These are phyloP conservation scores for Erpetoichthys calabaricus DNA, from an alignment of 2,797 vertebrate genomes.

Conservation along the genomic window DNA sequence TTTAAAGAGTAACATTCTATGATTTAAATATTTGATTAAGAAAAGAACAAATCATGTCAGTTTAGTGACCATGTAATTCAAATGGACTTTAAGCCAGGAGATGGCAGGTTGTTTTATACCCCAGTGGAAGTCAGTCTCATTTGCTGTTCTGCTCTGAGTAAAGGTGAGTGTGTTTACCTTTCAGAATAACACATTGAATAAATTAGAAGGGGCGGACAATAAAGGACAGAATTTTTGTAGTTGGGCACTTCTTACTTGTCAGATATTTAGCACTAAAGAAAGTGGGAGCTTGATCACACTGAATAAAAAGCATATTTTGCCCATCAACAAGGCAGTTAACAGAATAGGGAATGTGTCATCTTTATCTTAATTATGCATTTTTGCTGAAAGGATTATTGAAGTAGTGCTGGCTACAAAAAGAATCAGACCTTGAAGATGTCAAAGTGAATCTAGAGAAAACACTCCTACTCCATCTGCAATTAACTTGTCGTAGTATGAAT, in stretches of 20 bases:
- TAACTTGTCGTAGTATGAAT: too few species aligned
- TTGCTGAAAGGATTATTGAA: too few species aligned
- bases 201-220: background rate
- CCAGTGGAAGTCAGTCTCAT: conserved; percentile 3
- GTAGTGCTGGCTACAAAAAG: too few species aligned
- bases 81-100: conserved; percentile 13
- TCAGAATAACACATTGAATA: conserved; percentile 9
- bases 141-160: conserved; percentile 3
- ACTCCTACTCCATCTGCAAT: too few species aligned
- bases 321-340: too few species aligned
- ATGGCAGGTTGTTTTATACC: conserved; percentile 6
- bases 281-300: background rate
- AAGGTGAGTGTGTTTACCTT: conserved; percentile 3
- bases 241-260: background rate
- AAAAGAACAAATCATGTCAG: conserved; percentile 12
- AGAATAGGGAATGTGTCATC: too few species aligned
- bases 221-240: background rate
- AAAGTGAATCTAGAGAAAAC: too few species aligned
- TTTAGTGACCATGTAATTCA: conserved; percentile 11
- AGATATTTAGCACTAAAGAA: background rate
- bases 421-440: too few species aligned
- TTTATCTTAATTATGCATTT: too few species aligned
- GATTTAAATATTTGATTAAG: conserved; percentile 17
- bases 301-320: background rate
- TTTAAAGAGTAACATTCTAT: conserved; percentile 11